phyloP scores from a whole-genome alignment of 2,888 invertebrate species.

The Lissonota sp. region DNA sequence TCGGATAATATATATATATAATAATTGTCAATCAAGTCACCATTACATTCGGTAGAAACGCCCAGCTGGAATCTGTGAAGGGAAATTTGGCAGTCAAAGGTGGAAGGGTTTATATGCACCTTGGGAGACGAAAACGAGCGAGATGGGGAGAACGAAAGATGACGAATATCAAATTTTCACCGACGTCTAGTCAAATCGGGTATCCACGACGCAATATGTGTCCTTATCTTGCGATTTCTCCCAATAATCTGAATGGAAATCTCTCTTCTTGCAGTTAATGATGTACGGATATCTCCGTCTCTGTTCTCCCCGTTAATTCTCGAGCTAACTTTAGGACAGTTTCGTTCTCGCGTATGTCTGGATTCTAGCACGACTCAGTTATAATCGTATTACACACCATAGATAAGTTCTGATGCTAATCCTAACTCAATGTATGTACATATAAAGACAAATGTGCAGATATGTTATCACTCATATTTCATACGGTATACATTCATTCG shows the following conservation, averaged over 20 bases:
- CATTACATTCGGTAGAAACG: neutral
- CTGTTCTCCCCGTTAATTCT: conserved; percentile 18
- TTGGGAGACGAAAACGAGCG: neutral
- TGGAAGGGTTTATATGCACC: neutral
- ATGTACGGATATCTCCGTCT: conserved; percentile 40
- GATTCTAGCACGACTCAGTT: conserved; percentile 17
- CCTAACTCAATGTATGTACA: conserved; percentile 18
- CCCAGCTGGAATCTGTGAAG: neutral
- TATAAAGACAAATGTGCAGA: neutral
- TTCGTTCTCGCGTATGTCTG: conserved; percentile 50
- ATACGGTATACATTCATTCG: too few relatives aligned
- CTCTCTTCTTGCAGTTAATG: conserved; percentile 55
- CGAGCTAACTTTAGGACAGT: conserved; percentile 60
- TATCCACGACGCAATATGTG: conserved; percentile 5
- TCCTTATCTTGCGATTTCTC: conserved; percentile 27
- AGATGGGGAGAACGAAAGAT: conserved; percentile 35
- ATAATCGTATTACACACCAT: conserved; percentile 54
- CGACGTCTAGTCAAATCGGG: conserved; percentile 38
- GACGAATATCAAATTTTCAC: conserved; percentile 60
- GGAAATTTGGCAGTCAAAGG: conserved; percentile 3
- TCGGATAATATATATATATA: neutral
- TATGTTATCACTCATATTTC: neutral
- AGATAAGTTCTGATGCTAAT: conserved; percentile 34
- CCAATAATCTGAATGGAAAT: conserved; percentile 56
- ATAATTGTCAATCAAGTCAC: conserved; percentile 16